These are phyloP conservation scores for Eunapius fragilis DNA, from an alignment of 37 sponge, comb jelly and placozoan genomes.

Conservation along the genomic window DNA sequence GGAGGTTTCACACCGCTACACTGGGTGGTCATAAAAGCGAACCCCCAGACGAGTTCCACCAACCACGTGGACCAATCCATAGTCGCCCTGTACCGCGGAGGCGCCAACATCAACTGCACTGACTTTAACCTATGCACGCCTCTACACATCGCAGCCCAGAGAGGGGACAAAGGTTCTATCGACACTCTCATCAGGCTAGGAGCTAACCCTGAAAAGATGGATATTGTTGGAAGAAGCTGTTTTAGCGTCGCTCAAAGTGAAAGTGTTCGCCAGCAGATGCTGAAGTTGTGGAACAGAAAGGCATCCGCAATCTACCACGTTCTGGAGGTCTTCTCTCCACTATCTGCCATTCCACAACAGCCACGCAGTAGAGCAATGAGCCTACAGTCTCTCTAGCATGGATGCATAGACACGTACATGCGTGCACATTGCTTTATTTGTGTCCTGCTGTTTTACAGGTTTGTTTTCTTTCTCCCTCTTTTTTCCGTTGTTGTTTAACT, in stretches of 20 bases:
- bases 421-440: too few relatives aligned
- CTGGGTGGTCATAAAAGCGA: slow-evolving; percentile 66
- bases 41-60: slow-evolving; percentile 19
- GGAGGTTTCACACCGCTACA: slow-evolving; percentile 72
- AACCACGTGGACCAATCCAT: slow-evolving; percentile 45
- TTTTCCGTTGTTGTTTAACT: too few relatives aligned
- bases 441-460: too few relatives aligned
- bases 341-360: background rate
- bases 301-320: slow-evolving; percentile 44
- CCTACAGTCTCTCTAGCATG: background rate
- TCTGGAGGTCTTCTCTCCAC: slow-evolving; percentile 8
- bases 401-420: too few relatives aligned
- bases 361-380: background rate
- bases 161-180: slow-evolving; percentile 30
- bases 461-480: too few relatives aligned
- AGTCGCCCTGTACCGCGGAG: slow-evolving; percentile 38
- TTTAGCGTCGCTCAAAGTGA: slow-evolving; percentile 38
- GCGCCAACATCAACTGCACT: slow-evolving; percentile 45
- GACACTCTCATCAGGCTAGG: slow-evolving; percentile 55
- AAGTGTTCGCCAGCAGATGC: slow-evolving; percentile 21
- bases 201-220: slow-evolving; percentile 52
- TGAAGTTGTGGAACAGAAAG: slow-evolving; percentile 2
- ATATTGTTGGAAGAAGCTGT: slow-evolving; percentile 55
- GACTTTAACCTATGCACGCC: slow-evolving; percentile 73
- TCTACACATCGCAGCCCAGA: slow-evolving; percentile 70